Evolutionary conservation across 2,113 vertebrate species (phyloP), one percentile per base, ranked within the genome.

Genomic region (Pleuronectes platessa): DNA sequence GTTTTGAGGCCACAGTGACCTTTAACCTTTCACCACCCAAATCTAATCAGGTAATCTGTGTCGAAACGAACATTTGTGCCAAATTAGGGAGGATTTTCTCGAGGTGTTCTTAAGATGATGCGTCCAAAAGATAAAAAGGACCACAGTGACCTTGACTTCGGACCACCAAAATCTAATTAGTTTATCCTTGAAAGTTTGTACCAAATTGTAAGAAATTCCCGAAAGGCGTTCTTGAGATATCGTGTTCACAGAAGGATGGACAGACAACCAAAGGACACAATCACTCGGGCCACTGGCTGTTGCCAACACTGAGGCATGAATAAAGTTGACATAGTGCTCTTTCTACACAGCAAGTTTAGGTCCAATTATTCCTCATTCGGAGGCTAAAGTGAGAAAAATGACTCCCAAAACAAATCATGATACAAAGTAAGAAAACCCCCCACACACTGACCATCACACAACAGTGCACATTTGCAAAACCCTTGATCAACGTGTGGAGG

Each of bases 401-500:
- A 77, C 23, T 21, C 61, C 51, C 61, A 61, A 81, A 74, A 82
- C 61, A 74, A 84, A 81, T 73, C 59, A 31, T 12, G 61, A 78
- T 64, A 71, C 18, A 0, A 68, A 59, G 58, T 64, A 18, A 73
- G 21, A 13, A 56, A 31, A 1, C 5, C 31, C 9, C 13, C 42
- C 70, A 71, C 67, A 24, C 60, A 75, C 14, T 81, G 88, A 78
- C 71, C 53, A 67, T 87, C 88, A 87, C 78, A 77, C 77, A 68
- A 74, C 66, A 68, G 64, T 5, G 63, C 62, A 76, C 76, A 79
- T 61, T 78, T 21, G 21, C 17, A 21, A n/a, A 62, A 42, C 76
- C 68, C 82, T 84, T 90, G 66, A 88, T 90, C 89, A 85, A 78
- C 67, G 70, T 63, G 66, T 2, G 40, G 76, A 74, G 73, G 67